Percentiles rank a stretch among this genome's conserved stretches.
Evolutionary conservation across 2,113 vertebrate species (phyloP).

Genomic region (Oncorhynchus kisutch): DNA sequence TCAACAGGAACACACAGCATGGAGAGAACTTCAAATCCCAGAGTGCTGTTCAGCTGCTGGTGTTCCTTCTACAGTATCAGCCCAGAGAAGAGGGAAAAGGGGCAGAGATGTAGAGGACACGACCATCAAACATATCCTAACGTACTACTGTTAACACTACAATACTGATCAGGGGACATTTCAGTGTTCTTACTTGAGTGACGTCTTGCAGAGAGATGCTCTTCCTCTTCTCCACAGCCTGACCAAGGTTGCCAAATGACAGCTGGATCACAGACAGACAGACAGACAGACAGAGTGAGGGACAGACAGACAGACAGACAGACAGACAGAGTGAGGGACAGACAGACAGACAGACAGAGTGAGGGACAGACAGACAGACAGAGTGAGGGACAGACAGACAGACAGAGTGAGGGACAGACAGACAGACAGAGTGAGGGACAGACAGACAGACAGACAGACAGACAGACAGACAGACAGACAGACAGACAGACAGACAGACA

Average conservation of each 20-base stretch:
- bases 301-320: neutral
- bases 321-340: no score
- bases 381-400: no score
- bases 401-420: no score
- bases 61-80: slow-evolving; percentile 72
- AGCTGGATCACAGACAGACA: slow-evolving; percentile 58
- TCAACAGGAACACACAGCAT: slow-evolving; percentile 83
- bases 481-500: no score
- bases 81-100: neutral
- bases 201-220: slow-evolving; percentile 76
- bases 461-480: no score
- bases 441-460: neutral
- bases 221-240: slow-evolving; percentile 77
- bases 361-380: no score
- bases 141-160: no score
- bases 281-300: accelerated
- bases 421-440: no score
- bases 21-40: slow-evolving; percentile 75
- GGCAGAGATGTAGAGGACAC: neutral
- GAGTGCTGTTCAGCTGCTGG: slow-evolving; percentile 74
- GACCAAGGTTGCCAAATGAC: slow-evolving; percentile 73
- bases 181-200: slow-evolving; percentile 65
- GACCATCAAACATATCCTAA: no score
- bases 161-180: no score
- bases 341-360: no score